Evolutionary conservation across 2,888 invertebrate species (phyloP), one percentile per base, ranked within the genome.

Genomic region (Drosophila kuntzei): DNA sequence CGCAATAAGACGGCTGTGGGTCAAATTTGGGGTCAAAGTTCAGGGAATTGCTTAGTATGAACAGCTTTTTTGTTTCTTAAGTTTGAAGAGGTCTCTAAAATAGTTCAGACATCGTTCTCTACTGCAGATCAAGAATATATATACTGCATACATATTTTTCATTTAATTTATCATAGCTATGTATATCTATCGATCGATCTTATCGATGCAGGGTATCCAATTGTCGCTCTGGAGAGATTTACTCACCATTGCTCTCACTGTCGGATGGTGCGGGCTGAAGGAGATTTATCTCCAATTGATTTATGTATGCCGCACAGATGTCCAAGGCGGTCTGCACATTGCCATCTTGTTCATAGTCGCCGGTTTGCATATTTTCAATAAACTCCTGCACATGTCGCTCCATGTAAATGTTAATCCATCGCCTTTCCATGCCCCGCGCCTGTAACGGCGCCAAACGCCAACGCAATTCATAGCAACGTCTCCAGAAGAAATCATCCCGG

Each of bases 371-470:
- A 73, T 90, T 89, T 77, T 92, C 92, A 66, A 92, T 84, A 76
- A 90, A 91, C 87, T 92, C 92, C 71, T 92, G 90, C 72, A 92
- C 85, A 90, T 92, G 91, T 79, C 91, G 91, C 78, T 92, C 92
- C 91, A 92, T 92, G 85, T 91, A 92, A 65, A 91, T 86, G 80
- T 90, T 91, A 86, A 92, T 92, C 92, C 92, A 92, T 50, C 70
- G 77, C 32, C 81, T 71, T 44, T 76, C 76, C 44, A 4, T 60
- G 61, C 71, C 74, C 27, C 74, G 73, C 29, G 71, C 8, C 55
- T 72, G 77, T 27, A 74, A 43, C 4, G 84, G 81, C 22, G 80
- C 60, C 32, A 74, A 55, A 57, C 90, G 85, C 92, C 92, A 92
- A 44, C 91, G 91, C 51, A 89, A 81, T 49, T 79, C 87, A 50